These are phyloP conservation scores for Lithobates sylvaticus DNA, from an alignment of 2,797 vertebrate genomes.

Conservation along the genomic window DNA sequence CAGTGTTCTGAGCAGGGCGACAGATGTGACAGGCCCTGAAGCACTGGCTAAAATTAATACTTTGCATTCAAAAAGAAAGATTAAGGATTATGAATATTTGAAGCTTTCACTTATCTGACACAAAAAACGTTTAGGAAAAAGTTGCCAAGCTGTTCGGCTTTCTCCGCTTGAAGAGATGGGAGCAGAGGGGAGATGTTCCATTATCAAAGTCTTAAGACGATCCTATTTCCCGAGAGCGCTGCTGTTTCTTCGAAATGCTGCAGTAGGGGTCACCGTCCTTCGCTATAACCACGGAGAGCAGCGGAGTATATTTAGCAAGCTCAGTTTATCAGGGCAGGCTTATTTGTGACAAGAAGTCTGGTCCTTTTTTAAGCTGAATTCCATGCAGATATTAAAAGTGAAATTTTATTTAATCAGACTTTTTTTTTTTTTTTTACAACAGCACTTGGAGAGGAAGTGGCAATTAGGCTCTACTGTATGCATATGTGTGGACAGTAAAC, in stretches of 20 bases:
- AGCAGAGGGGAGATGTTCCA: conserved; percentile 44
- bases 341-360: too few relatives aligned
- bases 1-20: conserved; percentile 39
- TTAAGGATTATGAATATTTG: conserved; percentile 60
- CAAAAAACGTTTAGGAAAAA: conserved; percentile 52
- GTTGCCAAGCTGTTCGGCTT: conserved; percentile 33
- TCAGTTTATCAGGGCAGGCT: not conserved
- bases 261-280: conserved; percentile 36
- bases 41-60: conserved; percentile 57
- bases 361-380: too few relatives aligned
- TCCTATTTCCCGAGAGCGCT: conserved; percentile 9
- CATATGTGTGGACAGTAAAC: too few relatives aligned
- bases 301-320: not conserved
- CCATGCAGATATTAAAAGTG: too few relatives aligned
- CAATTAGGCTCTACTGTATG: too few relatives aligned
- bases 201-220: conserved; percentile 34
- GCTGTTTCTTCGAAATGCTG: conserved; percentile 14
- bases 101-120: conserved; percentile 60
- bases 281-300: not conserved
- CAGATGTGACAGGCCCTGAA: conserved; percentile 49
- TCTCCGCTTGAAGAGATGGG: conserved; percentile 15
- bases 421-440: too few relatives aligned
- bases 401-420: too few relatives aligned
- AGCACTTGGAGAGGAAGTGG: too few relatives aligned
- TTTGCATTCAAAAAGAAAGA: conserved; percentile 61